Evolutionary conservation across 37 sponge, comb jelly and placozoan species (phyloP).

Genomic region (Halisarca cf. caerulea): DNA sequence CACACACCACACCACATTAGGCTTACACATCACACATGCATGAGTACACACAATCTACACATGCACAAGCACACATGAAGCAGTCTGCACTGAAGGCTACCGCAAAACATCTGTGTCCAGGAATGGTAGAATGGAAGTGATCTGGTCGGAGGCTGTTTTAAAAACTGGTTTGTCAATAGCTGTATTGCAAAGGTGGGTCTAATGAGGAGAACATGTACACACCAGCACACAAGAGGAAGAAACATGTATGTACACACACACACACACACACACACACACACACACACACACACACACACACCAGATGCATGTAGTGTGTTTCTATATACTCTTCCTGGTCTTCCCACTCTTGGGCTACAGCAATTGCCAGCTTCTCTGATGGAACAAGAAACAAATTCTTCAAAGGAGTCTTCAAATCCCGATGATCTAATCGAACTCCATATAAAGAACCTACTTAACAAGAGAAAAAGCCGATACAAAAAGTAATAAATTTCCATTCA

Average conservation of each 20-base stretch:
- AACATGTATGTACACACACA: no score
- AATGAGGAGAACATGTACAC: background rate
- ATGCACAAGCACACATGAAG: no score
- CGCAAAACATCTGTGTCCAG: slow-evolving; percentile 68
- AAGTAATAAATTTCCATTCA: no score
- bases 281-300: slow-evolving; percentile 18
- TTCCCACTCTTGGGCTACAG: slow-evolving; percentile 79
- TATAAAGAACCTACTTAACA: background rate
- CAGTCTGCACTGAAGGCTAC: slow-evolving; percentile 45
- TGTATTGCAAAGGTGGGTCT: slow-evolving; percentile 83
- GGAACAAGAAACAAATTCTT: slow-evolving; percentile 56
- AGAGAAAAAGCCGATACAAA: no score
- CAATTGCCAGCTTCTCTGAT: slow-evolving; percentile 67
- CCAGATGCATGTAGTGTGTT: slow-evolving; percentile 79
- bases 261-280: no score
- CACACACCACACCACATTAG: no score
- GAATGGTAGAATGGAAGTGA: slow-evolving; percentile 19
- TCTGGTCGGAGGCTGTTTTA: background rate
- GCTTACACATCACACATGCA: no score
- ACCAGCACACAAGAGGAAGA: background rate
- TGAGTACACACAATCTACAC: no score
- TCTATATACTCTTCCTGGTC: slow-evolving; percentile 48
- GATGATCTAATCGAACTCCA: slow-evolving; percentile 16
- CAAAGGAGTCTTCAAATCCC: slow-evolving; percentile 60
- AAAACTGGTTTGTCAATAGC: slow-evolving; percentile 54